Evolutionary conservation across 2,888 invertebrate species (phyloP).

Genomic region (Mythimna pallens): DNA sequence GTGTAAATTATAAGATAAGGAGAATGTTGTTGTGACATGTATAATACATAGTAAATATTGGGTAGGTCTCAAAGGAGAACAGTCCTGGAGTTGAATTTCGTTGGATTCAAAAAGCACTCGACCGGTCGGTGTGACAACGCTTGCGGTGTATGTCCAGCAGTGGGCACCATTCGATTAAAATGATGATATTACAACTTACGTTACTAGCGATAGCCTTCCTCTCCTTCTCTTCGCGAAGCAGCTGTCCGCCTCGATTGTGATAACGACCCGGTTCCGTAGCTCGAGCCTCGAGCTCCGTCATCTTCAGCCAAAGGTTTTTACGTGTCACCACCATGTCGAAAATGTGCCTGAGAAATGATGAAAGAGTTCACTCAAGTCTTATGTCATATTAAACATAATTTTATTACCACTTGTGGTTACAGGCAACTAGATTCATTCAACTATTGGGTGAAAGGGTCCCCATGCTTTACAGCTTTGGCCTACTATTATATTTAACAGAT

Average conservation of each 20-base stretch:
- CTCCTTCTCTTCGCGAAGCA: constrained; percentile 96
- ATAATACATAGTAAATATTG: no score
- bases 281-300: constrained; percentile 94
- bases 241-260: constrained; percentile 96
- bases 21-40: no score
- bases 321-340: constrained; percentile 92
- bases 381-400: neutral
- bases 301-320: constrained; percentile 93
- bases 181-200: constrained; percentile 66
- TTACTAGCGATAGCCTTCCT: constrained; percentile 93
- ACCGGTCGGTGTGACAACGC: neutral
- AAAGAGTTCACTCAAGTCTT: neutral
- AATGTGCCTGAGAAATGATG: constrained; percentile 87
- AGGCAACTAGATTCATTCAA: no score
- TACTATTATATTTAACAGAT: no score
- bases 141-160: neutral
- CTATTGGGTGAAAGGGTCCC: no score
- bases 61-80: neutral
- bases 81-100: neutral
- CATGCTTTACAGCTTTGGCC: no score
- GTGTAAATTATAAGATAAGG: no score
- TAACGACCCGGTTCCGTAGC: constrained; percentile 95
- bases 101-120: neutral
- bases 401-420: no score
- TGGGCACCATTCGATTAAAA: neutral